These are phyloP conservation scores for Eidolon helvum DNA, from an alignment of 2,113 vertebrate species.

Conservation along the genomic window DNA sequence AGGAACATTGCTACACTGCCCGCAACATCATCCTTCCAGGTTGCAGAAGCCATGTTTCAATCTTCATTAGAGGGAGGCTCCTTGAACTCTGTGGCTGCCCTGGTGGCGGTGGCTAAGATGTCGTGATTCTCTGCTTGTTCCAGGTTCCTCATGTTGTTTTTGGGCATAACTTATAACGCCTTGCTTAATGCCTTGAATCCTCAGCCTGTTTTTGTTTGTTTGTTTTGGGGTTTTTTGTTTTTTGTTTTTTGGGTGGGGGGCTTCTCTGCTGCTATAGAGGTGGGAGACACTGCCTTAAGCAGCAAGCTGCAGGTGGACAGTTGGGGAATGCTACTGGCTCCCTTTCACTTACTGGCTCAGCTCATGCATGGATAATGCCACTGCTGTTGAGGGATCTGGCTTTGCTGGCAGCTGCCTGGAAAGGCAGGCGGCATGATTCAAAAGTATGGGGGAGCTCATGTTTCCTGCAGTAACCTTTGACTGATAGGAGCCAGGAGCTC, in stretches of 20 bases:
- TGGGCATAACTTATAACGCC: neutral
- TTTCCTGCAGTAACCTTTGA: neutral
- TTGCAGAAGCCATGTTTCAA: neutral
- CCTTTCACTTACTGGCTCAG: conserved; percentile 12
- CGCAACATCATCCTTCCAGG: neutral
- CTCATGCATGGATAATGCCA: neutral
- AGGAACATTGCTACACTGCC: neutral
- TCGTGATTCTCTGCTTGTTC: neutral
- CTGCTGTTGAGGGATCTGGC: neutral
- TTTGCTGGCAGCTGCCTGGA: neutral
- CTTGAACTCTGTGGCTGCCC: neutral
- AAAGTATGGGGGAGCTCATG: neutral
- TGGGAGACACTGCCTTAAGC: neutral
- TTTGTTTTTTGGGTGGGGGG: neutral
- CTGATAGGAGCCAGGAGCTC: neutral
- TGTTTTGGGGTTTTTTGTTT: neutral
- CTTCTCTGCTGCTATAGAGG: neutral
- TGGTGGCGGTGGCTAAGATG: neutral
- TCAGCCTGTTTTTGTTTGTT: neutral
- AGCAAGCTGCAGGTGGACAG: neutral
- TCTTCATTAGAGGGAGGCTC: neutral
- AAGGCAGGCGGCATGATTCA: conserved; percentile 3
- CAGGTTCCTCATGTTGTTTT: neutral
- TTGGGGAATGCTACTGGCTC: neutral
- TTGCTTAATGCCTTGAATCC: neutral